Conservation (phyloP, 2,888 invertebrate genomes). For the Aromia moschata region DNA sequence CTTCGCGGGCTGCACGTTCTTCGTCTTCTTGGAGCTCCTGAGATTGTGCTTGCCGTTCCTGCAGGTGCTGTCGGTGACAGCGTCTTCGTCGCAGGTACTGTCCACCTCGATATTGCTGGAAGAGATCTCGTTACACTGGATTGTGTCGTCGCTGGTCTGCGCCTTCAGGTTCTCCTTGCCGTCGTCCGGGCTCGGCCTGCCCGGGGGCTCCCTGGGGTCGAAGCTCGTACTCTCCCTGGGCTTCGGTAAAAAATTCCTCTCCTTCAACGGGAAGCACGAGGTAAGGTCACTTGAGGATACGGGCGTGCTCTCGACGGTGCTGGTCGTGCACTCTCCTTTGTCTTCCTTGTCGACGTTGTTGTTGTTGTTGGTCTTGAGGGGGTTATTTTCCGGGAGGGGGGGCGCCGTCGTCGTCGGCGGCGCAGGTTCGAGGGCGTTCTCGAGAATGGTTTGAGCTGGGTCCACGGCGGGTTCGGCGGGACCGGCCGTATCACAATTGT, state of each 20-base stretch:
- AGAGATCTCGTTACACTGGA: conserved; percentile 75
- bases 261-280: conserved; percentile 50
- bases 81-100: conserved; percentile 34
- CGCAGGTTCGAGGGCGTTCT: conserved; percentile 26
- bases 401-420: conserved; percentile 9
- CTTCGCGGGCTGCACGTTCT: conserved; percentile 21
- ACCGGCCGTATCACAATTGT: conserved; percentile 32
- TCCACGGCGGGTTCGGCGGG: conserved; percentile 22
- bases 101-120: conserved; percentile 68
- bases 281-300: conserved; percentile 47
- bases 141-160: conserved; percentile 57
- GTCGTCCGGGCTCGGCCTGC: conserved; percentile 27
- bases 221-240: conserved; percentile 55
- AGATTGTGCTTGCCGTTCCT: conserved; percentile 31
- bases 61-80: conserved; percentile 21
- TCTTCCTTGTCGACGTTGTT: conserved; percentile 29
- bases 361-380: not conserved
- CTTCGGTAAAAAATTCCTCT: conserved; percentile 52
- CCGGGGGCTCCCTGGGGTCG: conserved; percentile 47
- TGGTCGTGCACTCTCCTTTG: conserved; percentile 26
- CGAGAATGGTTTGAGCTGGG: conserved; percentile 19
- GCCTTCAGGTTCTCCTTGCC: conserved; percentile 46
- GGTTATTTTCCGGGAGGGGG: conserved; percentile 5
- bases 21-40: conserved; percentile 37
- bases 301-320: conserved; percentile 34